Percentiles rank a stretch among this genome's conserved stretches.
Evolutionary conservation across 2,113 vertebrate species (phyloP).

Genomic region (Numenius arquata): DNA sequence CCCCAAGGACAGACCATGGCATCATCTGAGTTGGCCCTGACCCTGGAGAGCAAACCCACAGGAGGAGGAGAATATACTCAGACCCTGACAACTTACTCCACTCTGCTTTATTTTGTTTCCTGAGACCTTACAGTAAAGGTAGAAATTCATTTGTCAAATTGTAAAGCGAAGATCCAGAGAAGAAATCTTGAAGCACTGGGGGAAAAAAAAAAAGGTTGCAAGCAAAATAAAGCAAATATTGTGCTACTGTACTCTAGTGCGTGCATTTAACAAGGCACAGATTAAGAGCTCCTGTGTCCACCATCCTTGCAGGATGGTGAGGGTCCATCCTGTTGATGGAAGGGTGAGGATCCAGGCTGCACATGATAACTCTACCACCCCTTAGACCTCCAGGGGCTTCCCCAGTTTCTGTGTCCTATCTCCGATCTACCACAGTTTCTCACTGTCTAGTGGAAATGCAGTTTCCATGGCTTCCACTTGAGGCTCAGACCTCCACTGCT

Average conservation of each 20-base stretch:
- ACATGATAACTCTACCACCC: not conserved
- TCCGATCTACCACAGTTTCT: not conserved
- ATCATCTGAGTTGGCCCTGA: not conserved
- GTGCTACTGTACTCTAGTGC: not conserved
- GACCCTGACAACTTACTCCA: not conserved
- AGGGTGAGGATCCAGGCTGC: not conserved
- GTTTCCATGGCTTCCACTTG: constrained; percentile 57
- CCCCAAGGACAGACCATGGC: not conserved
- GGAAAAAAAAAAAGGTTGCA: not conserved
- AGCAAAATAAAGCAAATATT: not conserved
- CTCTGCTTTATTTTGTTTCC: not conserved
- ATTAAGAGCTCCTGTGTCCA: not conserved
- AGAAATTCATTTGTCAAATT: not conserved
- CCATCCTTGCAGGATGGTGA: no score
- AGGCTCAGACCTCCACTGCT: not conserved
- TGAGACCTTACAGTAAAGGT: not conserved
- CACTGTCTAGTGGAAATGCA: not conserved
- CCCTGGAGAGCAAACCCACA: not conserved
- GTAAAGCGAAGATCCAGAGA: not conserved
- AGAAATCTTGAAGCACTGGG: not conserved
- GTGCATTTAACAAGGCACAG: not conserved
- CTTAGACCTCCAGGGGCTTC: not conserved
- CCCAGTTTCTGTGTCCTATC: not conserved
- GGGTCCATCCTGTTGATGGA: no score
- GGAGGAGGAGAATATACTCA: not conserved